These are phyloP conservation scores for Eulithis prunata DNA, from an alignment of 2,888 invertebrate species.

Conservation along the genomic window DNA sequence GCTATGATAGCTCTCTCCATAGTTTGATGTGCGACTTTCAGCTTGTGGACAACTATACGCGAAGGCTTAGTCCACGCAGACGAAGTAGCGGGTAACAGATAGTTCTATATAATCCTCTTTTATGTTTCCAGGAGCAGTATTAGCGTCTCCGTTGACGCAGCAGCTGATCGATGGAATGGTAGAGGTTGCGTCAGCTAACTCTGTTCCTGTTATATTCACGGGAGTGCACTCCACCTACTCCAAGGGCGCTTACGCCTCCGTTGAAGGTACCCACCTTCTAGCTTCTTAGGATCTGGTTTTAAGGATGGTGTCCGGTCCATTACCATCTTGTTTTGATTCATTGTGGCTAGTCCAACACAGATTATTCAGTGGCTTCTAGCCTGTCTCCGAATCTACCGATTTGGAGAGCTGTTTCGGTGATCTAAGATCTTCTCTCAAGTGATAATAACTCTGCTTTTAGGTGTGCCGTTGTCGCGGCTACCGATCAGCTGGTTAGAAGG, in stretches of 20 bases:
- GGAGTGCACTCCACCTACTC: conserved; percentile 15
- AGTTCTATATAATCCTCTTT: no score
- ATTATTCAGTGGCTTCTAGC: no score
- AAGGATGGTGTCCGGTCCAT: no score
- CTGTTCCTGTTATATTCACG: conserved; percentile 2
- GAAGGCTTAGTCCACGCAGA: no score
- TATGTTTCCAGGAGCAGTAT: conserved; percentile 12
- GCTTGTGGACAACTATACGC: not conserved
- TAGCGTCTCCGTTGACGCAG: conserved; percentile 8
- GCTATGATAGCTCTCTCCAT: no score
- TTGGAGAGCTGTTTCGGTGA: not conserved
- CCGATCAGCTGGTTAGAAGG: conserved; percentile 35
- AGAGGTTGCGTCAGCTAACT: not conserved
- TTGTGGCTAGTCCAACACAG: no score
- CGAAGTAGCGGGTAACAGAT: no score
- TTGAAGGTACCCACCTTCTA: conserved; percentile 17
- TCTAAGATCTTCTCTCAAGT: not conserved
- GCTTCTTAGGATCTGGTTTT: no score
- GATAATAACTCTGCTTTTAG: conserved; percentile 29
- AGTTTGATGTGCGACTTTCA: no score
- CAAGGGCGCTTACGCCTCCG: conserved; percentile 21
- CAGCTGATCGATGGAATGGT: not conserved
- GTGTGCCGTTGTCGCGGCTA: conserved; percentile 32
- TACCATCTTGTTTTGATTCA: no score
- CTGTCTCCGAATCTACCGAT: no score